These are phyloP conservation scores for Isoperla grammatica DNA, from an alignment of 2,888 invertebrate species.

Conservation along the genomic window DNA sequence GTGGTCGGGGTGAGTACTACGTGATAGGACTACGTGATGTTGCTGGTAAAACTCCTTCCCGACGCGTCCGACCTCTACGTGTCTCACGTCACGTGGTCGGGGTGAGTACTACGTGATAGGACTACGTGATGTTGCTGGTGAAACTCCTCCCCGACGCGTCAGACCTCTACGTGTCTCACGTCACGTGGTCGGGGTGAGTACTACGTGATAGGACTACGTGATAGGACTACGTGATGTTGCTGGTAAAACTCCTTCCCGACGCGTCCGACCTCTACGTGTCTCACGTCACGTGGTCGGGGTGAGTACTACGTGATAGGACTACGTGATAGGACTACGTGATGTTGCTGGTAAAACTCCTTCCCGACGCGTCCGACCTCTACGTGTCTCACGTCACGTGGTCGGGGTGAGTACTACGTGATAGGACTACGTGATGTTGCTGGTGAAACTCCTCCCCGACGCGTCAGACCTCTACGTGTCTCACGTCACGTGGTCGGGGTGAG, in stretches of 20 bases:
- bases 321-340: too few relatives aligned
- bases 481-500: conserved; percentile 58
- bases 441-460: conserved; percentile 56
- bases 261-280: conserved; percentile 54
- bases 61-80: conserved; percentile 54
- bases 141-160: conserved; percentile 54
- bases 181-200: conserved; percentile 57
- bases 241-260: conserved; percentile 58
- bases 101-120: conserved; percentile 45
- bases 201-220: conserved; percentile 56
- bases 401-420: too few relatives aligned
- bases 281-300: conserved; percentile 62
- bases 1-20: conserved; percentile 55
- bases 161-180: conserved; percentile 58
- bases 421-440: too few relatives aligned
- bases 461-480: conserved; percentile 57
- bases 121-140: conserved; percentile 58
- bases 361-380: conserved; percentile 53
- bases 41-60: conserved; percentile 57
- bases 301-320: too few relatives aligned
- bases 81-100: conserved; percentile 44
- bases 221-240: too few relatives aligned
- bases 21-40: too few relatives aligned
- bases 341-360: conserved; percentile 58
- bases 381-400: conserved; percentile 63